Evolutionary conservation across 2,797 vertebrate species (phyloP).

Genomic region (Acanthornis magna): DNA sequence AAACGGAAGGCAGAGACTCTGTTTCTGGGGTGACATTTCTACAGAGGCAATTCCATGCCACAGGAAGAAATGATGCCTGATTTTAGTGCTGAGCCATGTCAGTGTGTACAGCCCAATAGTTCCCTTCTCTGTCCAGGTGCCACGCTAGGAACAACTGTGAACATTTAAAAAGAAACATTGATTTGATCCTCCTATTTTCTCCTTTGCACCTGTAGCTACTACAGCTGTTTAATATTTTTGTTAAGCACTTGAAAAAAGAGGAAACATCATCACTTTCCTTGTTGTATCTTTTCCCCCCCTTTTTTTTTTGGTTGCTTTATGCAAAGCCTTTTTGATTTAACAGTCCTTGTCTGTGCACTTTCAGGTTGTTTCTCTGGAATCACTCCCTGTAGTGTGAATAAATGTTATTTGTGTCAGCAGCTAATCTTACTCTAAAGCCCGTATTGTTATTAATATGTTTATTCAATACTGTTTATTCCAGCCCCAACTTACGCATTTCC

Average conservation of each 20-base stretch:
- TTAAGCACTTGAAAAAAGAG: background rate
- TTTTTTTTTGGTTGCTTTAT: background rate
- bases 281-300: background rate
- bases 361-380: conserved; percentile 1
- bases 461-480: conserved; percentile 21
- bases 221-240: background rate
- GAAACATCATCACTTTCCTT: background rate
- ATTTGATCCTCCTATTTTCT: background rate
- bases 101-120: background rate
- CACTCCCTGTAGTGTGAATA: conserved; percentile 40
- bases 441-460: conserved; percentile 23
- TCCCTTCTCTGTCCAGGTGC: background rate
- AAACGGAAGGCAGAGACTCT: background rate
- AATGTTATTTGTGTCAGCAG: conserved; percentile 48
- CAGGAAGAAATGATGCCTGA: background rate
- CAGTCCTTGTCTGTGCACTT: background rate
- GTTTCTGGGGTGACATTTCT: background rate
- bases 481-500: background rate
- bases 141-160: background rate
- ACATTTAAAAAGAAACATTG: background rate
- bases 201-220: background rate
- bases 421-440: conserved; percentile 5
- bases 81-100: background rate
- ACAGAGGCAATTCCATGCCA: background rate
- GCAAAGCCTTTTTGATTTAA: conserved; percentile 16